Evolutionary conservation across 2,113 vertebrate genomes (phyloP).

Genomic region (Paedocypris sp.): DNA sequence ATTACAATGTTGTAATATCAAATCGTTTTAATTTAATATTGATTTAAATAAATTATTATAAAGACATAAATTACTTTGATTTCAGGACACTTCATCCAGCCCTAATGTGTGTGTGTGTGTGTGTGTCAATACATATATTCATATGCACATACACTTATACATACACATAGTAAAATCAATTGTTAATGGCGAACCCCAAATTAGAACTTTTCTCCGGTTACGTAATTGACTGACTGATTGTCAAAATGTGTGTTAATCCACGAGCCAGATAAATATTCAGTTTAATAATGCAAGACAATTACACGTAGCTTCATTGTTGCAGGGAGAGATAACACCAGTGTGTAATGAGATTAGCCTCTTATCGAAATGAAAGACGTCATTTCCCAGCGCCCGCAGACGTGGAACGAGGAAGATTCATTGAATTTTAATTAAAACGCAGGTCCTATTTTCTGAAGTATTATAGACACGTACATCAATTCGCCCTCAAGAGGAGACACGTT

Average conservation of each 20-base stretch:
- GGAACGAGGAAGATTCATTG: constrained; percentile 56
- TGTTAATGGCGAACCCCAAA: too few species aligned
- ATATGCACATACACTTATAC: too few species aligned
- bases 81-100: too few species aligned
- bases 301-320: constrained; percentile 65
- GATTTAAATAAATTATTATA: too few species aligned
- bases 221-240: constrained; percentile 14
- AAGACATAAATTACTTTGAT: too few species aligned
- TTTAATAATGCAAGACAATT: constrained; percentile 57
- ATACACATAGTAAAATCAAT: too few species aligned
- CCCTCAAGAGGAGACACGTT: constrained; percentile 50
- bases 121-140: too few species aligned
- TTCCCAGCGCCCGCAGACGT: constrained; percentile 49
- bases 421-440: constrained; percentile 70
- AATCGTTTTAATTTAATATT: too few species aligned
- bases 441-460: constrained; percentile 58
- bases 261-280: constrained; percentile 42
- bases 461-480: constrained; percentile 51
- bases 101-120: too few species aligned
- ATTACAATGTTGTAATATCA: too few species aligned
- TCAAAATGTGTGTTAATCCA: constrained; percentile 16
- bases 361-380: constrained; percentile 67
- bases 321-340: constrained; percentile 59
- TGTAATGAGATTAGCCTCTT: constrained; percentile 71
- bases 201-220: too few species aligned